Conservation (phyloP, 2,888 invertebrate species). For the Amitus sp. region DNA sequence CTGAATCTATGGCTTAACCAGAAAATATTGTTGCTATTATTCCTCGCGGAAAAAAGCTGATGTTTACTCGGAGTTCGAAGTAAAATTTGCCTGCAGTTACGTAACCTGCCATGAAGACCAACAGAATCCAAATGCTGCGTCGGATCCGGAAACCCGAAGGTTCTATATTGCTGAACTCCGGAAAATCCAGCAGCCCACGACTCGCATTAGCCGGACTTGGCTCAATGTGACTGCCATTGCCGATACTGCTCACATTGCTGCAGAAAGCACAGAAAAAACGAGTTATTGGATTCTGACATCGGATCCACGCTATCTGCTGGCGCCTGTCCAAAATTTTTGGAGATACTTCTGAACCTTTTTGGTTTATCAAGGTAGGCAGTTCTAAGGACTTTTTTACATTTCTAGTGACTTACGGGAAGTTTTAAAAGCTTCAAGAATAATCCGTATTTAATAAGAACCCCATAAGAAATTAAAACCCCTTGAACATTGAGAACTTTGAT, state of each 20-base stretch:
- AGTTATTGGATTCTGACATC: no score
- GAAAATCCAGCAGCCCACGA: conserved; percentile 67
- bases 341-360: no score
- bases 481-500: no score
- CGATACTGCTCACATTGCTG: conserved; percentile 54
- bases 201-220: conserved; percentile 48
- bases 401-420: no score
- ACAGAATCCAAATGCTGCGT: conserved; percentile 76
- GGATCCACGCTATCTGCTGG: no score
- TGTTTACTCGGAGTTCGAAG: conserved; percentile 73
- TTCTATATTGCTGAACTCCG: conserved; percentile 76
- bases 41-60: neutral
- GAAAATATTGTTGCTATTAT: neutral
- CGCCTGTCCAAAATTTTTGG: no score
- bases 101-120: conserved; percentile 76
- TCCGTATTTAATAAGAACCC: no score
- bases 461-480: no score
- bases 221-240: conserved; percentile 50
- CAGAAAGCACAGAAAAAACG: conserved; percentile 22
- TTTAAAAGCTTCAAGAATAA: no score
- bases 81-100: conserved; percentile 79
- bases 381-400: no score
- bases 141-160: conserved; percentile 69
- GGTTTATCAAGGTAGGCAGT: no score
- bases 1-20: no score